Conservation (phyloP, 1,140 invertebrate genomes). For the Acromyrmex charruanus region DNA sequence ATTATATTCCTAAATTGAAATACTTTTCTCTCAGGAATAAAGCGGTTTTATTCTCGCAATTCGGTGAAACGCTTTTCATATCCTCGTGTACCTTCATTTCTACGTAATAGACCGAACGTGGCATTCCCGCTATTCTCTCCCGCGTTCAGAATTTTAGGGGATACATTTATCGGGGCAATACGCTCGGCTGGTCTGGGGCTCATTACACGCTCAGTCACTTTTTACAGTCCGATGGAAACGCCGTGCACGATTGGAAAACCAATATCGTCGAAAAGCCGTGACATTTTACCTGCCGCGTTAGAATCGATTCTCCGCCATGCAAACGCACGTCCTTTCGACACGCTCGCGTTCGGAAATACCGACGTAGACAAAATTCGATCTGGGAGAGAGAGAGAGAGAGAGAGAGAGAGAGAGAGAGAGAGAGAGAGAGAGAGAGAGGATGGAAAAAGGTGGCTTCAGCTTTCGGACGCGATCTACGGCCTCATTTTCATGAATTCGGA, state of each 20-base stretch:
- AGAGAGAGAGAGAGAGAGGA: background rate
- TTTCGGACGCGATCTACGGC: conserved; percentile 21
- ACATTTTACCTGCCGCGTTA: conserved; percentile 54
- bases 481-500: conserved; percentile 77
- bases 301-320: conserved; percentile 63
- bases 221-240: conserved; percentile 55
- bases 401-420: too few relatives aligned
- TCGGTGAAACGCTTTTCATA: background rate
- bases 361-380: conserved; percentile 25
- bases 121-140: conserved; percentile 37
- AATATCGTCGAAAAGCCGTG: conserved; percentile 60
- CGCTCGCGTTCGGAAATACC: conserved; percentile 42
- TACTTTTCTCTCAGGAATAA: background rate
- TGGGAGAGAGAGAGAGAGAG: background rate
- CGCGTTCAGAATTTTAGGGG: conserved; percentile 48
- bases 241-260: conserved; percentile 50
- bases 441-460: background rate
- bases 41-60: background rate
- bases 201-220: conserved; percentile 61
- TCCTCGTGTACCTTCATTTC: conserved; percentile 17
- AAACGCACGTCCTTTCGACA: conserved; percentile 57
- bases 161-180: conserved; percentile 61
- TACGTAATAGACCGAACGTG: conserved; percentile 28
- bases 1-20: background rate
- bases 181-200: conserved; percentile 47